A percentile compares a stretch with the other conserved stretches of the same genome.
Evolutionary conservation across 2,797 vertebrate species (phyloP).

Genomic region (Pteronotus mesoamericanus): DNA sequence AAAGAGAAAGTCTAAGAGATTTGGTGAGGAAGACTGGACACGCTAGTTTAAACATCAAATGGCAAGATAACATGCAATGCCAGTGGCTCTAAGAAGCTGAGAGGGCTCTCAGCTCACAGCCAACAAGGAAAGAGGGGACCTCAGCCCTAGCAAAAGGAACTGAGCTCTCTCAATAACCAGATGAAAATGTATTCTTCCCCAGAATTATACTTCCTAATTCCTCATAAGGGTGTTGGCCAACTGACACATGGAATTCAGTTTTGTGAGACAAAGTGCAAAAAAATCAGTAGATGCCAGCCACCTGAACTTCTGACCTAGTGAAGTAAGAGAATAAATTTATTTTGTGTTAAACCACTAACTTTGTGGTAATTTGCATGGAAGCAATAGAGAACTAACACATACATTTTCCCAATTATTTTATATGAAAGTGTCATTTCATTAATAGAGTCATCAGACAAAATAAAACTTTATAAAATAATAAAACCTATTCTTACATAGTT

Average conservation of each 20-base stretch:
- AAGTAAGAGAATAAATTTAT: not conserved
- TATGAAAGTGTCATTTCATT: not conserved
- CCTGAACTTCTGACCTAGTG: not conserved
- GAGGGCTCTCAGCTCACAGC: no score
- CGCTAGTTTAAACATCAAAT: not conserved
- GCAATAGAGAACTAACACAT: not conserved
- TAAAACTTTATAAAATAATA: conserved; percentile 11
- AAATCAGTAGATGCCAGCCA: not conserved
- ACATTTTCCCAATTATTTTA: not conserved
- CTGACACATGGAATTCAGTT: not conserved
- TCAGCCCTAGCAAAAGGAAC: not conserved
- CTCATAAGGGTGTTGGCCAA: not conserved
- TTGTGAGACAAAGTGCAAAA: not conserved
- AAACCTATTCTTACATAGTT: conserved; percentile 15
- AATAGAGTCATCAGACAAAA: not conserved
- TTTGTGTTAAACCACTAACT: not conserved
- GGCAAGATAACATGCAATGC: not conserved
- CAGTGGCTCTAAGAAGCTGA: not conserved
- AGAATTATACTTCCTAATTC: not conserved
- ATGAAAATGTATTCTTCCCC: not conserved
- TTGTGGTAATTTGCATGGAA: not conserved
- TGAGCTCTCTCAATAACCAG: not conserved
- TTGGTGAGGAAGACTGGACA: not conserved
- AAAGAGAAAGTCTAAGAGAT: not conserved
- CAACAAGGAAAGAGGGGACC: not conserved